A percentile compares a stretch with the other conserved stretches of the same genome.
These are phyloP conservation scores for Holacanthus passer DNA, from an alignment of 2,113 vertebrate species.

Conservation along the genomic window DNA sequence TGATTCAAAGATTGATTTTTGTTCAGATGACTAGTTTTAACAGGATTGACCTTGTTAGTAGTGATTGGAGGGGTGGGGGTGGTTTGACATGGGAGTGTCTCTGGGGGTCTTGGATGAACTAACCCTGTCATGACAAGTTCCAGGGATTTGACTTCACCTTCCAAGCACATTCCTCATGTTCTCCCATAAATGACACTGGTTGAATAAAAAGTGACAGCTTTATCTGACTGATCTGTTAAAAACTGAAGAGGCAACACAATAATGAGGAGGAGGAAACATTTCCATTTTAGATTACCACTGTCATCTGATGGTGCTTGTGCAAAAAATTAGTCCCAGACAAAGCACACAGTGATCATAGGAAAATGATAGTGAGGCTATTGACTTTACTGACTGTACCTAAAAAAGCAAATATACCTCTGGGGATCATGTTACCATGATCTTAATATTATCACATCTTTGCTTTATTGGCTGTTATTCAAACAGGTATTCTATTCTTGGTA, in stretches of 20 bases:
- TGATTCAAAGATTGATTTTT: neutral
- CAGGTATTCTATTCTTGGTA: neutral
- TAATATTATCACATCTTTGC: neutral
- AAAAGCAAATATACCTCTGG: neutral
- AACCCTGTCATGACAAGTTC: slow-evolving; percentile 49
- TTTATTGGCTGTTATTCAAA: neutral
- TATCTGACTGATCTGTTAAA: neutral
- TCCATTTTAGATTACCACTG: neutral
- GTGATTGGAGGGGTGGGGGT: slow-evolving; percentile 3
- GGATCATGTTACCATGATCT: neutral
- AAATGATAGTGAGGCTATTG: neutral
- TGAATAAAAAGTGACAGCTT: neutral
- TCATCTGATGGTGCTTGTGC: too few species aligned
- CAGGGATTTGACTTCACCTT: neutral
- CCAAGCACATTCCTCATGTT: slow-evolving; percentile 35
- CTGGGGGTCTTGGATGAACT: slow-evolving; percentile 23
- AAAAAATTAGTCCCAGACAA: neutral
- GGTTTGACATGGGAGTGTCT: slow-evolving; percentile 40
- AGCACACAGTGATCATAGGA: too few species aligned
- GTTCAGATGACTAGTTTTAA: neutral
- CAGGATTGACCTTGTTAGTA: neutral
- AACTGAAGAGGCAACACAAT: neutral
- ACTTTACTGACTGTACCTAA: neutral
- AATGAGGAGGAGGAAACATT: neutral
- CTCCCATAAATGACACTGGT: neutral